Percentiles rank a stretch among this genome's conserved stretches.
Evolutionary conservation across 2,113 vertebrate genomes (phyloP).

Genomic region (Brachypteracias leptosomus): DNA sequence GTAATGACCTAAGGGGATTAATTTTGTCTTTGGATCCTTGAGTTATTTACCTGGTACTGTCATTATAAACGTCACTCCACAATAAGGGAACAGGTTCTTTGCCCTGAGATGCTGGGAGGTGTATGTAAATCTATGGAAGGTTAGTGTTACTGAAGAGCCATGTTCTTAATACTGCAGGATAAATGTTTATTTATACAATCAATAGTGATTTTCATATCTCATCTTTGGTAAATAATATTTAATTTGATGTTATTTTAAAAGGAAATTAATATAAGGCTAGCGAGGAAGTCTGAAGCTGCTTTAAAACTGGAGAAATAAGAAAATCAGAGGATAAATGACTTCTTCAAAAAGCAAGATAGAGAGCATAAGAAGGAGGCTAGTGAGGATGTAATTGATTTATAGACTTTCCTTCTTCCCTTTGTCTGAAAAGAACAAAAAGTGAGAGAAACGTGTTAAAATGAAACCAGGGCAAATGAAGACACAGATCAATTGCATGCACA

Average conservation of each 20-base stretch:
- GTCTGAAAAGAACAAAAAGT: not conserved
- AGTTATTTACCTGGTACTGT: not conserved
- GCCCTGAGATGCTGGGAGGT: not conserved
- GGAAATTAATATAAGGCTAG: not conserved
- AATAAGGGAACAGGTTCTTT: not conserved
- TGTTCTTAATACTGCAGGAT: not conserved
- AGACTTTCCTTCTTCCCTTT: not conserved
- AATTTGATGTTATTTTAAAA: not conserved
- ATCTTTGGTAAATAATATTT: not conserved
- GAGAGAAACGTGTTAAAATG: not conserved
- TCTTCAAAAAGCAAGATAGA: not conserved
- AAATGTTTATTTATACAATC: not conserved
- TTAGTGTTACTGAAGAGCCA: not conserved
- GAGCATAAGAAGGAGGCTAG: not conserved
- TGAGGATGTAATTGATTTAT: conserved; percentile 1
- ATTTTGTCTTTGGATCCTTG: conserved; percentile 3
- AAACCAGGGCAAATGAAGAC: conserved; percentile 32
- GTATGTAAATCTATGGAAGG: not conserved
- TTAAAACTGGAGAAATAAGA: not conserved
- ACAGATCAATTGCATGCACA: not conserved
- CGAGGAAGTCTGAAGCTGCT: not conserved
- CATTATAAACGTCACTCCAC: not conserved
- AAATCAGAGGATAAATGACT: not conserved
- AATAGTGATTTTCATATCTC: not conserved
- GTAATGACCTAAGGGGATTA: not conserved